A percentile compares a stretch with the other conserved stretches of the same genome.
These are phyloP conservation scores for Xestia rhomboidea DNA, from an alignment of 2,888 invertebrate genomes.

Conservation along the genomic window DNA sequence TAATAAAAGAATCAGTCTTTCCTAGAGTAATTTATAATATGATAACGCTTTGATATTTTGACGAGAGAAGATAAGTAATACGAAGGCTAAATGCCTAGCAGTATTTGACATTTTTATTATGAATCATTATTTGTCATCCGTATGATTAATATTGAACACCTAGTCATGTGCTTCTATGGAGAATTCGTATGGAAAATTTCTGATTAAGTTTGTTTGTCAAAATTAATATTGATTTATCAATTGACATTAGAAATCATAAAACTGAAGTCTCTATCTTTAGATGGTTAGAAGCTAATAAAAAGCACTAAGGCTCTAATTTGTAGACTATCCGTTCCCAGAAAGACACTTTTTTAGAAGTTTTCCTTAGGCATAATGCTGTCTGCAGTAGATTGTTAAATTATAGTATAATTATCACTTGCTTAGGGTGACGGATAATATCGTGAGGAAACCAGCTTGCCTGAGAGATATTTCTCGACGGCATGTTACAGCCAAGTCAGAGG, in stretches of 20 bases:
- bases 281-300: neutral
- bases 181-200: neutral
- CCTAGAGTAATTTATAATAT: neutral
- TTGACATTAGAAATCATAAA: neutral
- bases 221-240: constrained; percentile 2
- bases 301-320: neutral
- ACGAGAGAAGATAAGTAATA: constrained; percentile 28
- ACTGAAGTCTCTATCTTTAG: neutral
- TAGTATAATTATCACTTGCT: no score
- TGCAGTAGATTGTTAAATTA: neutral
- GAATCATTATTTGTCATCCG: constrained; percentile 36
- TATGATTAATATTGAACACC: constrained; percentile 24
- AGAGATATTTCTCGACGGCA: no score
- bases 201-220: neutral
- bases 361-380: neutral
- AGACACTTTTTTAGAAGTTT: neutral
- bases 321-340: neutral
- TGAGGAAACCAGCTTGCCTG: no score
- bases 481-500: no score
- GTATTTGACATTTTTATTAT: constrained; percentile 29
- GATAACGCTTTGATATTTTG: constrained; percentile 6
- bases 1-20: neutral
- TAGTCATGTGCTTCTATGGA: constrained; percentile 31
- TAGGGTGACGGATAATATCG: no score
- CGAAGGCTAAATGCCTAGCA: constrained; percentile 10